These are phyloP conservation scores for Chlorodrepanis virens DNA, from an alignment of 2,113 vertebrate species.

Conservation along the genomic window DNA sequence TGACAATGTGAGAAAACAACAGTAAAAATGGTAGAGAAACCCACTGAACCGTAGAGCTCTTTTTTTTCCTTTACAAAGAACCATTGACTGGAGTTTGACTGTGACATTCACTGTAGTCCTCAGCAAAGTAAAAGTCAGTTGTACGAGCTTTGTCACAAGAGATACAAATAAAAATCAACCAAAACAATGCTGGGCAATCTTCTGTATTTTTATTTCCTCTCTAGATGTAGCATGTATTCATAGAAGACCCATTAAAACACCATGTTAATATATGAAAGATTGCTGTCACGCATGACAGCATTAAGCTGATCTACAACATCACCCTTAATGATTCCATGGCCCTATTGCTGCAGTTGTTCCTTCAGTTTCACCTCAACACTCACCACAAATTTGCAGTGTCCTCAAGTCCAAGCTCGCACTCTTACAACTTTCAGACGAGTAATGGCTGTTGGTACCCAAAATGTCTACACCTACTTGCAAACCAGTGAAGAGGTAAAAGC, in stretches of 20 bases:
- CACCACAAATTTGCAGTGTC: background rate
- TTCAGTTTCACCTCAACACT: constrained; percentile 7
- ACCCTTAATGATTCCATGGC: background rate
- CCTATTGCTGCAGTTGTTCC: background rate
- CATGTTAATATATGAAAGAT: background rate
- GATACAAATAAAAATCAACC: constrained; percentile 16
- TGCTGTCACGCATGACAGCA: background rate
- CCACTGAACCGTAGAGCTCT: constrained; percentile 80
- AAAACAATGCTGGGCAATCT: background rate
- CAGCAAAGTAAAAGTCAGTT: constrained; percentile 36
- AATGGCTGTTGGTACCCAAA: background rate
- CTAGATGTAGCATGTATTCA: background rate
- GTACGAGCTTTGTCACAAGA: background rate
- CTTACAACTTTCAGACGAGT: constrained; percentile 1
- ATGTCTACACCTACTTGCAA: background rate
- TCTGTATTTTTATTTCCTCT: constrained; percentile 6
- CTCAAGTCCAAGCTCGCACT: background rate
- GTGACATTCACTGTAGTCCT: constrained; percentile 35
- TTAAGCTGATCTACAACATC: background rate
- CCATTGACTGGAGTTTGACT: background rate
- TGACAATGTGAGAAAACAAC: constrained; percentile 96
- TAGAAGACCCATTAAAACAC: background rate
- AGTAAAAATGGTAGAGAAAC: constrained; percentile 82
- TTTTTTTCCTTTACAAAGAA: constrained; percentile 57
- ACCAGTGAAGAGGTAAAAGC: background rate